These are phyloP conservation scores for Cordilura impudica DNA, from an alignment of 2,888 invertebrate species.

Conservation along the genomic window DNA sequence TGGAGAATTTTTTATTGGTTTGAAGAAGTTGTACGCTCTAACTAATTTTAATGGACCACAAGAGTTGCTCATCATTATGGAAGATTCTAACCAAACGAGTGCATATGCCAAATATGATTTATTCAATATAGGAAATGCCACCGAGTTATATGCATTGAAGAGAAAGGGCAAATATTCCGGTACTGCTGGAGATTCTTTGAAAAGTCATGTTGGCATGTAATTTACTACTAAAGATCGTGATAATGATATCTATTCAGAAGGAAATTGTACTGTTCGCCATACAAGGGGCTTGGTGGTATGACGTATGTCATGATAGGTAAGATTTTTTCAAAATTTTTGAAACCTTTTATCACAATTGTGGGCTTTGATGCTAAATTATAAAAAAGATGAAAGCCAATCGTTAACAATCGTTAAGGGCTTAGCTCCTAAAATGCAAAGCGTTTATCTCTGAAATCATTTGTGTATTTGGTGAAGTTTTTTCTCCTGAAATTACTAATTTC, in stretches of 20 bases:
- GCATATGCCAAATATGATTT: slow-evolving; percentile 26
- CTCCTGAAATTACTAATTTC: no score
- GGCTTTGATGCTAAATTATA: no score
- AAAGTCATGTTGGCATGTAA: slow-evolving; percentile 1
- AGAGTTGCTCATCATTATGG: slow-evolving; percentile 13
- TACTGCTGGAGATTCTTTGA: slow-evolving; percentile 31
- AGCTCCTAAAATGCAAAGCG: no score
- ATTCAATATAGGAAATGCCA: slow-evolving; percentile 13
- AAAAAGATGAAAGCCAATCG: no score
- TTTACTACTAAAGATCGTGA: slow-evolving; percentile 35
- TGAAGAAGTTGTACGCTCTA: slow-evolving; percentile 8
- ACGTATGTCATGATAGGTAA: slow-evolving; percentile 25
- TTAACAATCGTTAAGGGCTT: no score
- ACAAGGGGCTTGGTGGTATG: slow-evolving; percentile 43
- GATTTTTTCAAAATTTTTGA: no score
- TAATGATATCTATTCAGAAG: not conserved
- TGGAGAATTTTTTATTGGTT: slow-evolving; percentile 27
- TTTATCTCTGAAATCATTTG: no score
- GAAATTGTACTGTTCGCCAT: slow-evolving; percentile 13
- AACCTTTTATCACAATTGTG: no score
- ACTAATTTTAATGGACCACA: slow-evolving; percentile 22
- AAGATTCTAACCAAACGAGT: slow-evolving; percentile 1
- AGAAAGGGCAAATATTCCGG: slow-evolving; percentile 34
- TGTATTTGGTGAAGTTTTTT: no score
- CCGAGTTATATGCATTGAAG: slow-evolving; percentile 26